Evolutionary conservation across 2,113 vertebrate species (phyloP).

Genomic region (Otis tarda): DNA sequence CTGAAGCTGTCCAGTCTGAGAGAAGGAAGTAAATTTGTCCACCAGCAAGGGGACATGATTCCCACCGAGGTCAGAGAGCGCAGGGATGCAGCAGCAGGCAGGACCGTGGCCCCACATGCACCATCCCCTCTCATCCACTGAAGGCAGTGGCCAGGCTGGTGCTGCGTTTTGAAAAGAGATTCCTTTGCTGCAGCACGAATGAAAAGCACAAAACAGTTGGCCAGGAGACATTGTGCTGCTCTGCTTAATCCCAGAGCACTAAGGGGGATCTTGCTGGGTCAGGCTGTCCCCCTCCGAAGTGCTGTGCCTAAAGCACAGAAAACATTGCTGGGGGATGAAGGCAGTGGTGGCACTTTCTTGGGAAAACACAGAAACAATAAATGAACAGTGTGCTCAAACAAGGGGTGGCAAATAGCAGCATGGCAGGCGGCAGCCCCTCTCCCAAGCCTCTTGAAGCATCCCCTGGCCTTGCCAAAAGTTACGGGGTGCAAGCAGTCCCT

Average conservation of each 20-base stretch:
- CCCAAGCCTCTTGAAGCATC: neutral
- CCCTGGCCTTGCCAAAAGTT: neutral
- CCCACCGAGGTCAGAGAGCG: neutral
- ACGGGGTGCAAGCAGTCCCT: fast-evolving
- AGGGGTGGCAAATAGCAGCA: neutral
- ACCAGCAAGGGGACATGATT: neutral
- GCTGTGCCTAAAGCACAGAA: neutral
- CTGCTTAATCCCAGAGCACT: neutral
- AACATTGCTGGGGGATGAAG: neutral
- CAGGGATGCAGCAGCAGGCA: neutral
- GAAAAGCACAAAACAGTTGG: neutral
- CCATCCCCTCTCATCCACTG: neutral
- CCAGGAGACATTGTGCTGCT: neutral
- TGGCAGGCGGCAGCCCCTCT: neutral
- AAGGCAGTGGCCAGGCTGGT: neutral
- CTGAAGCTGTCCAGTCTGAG: neutral
- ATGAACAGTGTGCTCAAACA: fast-evolving
- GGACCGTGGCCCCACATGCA: fast-evolving
- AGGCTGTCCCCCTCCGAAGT: neutral
- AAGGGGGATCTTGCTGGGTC: neutral
- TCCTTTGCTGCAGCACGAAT: neutral
- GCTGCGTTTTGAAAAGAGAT: neutral
- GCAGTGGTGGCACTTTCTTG: neutral
- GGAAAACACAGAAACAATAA: slow-evolving; percentile 3
- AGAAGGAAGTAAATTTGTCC: neutral